Base-by-base conservation (phyloP, 2,797 vertebrate species). In the Muscicapa comitata region DNA sequence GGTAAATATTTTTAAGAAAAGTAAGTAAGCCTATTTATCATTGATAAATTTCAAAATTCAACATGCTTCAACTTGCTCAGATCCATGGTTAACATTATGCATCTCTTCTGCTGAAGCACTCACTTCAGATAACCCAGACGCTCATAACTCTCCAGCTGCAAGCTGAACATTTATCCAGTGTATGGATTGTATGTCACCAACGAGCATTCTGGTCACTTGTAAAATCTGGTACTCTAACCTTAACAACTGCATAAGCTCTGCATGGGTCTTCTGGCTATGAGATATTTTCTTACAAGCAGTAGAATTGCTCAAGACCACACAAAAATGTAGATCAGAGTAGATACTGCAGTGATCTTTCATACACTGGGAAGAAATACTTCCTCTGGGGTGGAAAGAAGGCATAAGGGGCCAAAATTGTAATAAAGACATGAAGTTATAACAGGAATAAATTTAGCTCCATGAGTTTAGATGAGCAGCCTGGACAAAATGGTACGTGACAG, bases 401-500 rank as follows among this genome's bases (percentile, higher is more conserved):
- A 88, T 81, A 93, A 96, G 78, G 81, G 94, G 92, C 96, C 96
- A 97, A 97, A 96, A 95, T 1, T 91, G 86, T 89, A 91, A 93
- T 77, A 83, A 96, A 95, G 92, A 86, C 92, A 94, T 55, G 33
- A 66, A 97, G 92, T 90, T 96, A 95, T 96, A 95, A 93, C 93
- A 92, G 43, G 86, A 95, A 90, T 95, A 96, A 95, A 96, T 96
- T 96, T 97, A 95, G 94, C 78, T 96, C 86, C 62, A 89, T 93
- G 93, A 94, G 94, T 91, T 97, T 93, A 95, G 95, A 96, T 96
- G 94, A 97, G 95, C 94, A 97, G 94, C 94, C 95, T 94, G 95
- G 95, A 96, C 95, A 96, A 97, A 97, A 96, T 96, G 92, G 89
- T 96, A 96, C 94, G 79, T 96, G 96, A 97, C 96, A 97, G 94